A percentile compares a stretch with the other conserved stretches of the same genome.
phyloP scores from a whole-genome alignment of 2,888 invertebrate genomes.

The Monoplex corrugatus region DNA sequence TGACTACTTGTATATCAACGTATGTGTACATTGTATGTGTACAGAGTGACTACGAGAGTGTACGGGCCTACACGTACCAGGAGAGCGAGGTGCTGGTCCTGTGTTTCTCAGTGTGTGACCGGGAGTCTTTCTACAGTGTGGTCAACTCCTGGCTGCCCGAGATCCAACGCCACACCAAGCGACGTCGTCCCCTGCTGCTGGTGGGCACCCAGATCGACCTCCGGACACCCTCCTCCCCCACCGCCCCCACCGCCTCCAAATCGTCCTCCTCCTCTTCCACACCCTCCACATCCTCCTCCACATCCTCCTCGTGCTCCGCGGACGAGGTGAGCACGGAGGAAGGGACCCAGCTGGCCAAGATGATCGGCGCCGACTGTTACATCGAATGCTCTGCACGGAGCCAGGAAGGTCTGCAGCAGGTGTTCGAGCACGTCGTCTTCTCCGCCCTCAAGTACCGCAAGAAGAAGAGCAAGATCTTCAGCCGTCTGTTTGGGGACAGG shows the following conservation, averaged over 20 bases:
- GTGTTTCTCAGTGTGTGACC: conserved; percentile 72
- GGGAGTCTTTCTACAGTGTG: conserved; percentile 69
- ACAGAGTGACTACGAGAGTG: conserved; percentile 70
- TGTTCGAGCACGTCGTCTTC: conserved; percentile 67
- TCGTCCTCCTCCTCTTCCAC: conserved; percentile 35
- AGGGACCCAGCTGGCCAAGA: conserved; percentile 62
- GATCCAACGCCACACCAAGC: conserved; percentile 66
- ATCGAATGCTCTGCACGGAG: conserved; percentile 67
- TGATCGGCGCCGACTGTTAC: conserved; percentile 66
- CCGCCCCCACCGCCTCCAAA: conserved; percentile 7
- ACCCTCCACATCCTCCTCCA: not conserved
- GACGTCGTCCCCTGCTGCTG: conserved; percentile 67
- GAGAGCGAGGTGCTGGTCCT: conserved; percentile 72
- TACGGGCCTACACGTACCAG: conserved; percentile 70
- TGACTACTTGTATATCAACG: not conserved
- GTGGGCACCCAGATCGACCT: conserved; percentile 73
- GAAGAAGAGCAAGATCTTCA: conserved; percentile 58
- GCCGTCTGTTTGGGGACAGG: conserved; percentile 52
- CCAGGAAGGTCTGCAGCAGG: conserved; percentile 61
- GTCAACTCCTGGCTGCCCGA: conserved; percentile 71
- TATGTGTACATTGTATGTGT: not conserved
- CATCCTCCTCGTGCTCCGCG: conserved; percentile 51
- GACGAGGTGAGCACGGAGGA: conserved; percentile 64
- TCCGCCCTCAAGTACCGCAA: conserved; percentile 62
- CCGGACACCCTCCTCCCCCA: conserved; percentile 58